phyloP scores from a whole-genome alignment of 2,113 vertebrate genomes.

The Panthera tigris region DNA sequence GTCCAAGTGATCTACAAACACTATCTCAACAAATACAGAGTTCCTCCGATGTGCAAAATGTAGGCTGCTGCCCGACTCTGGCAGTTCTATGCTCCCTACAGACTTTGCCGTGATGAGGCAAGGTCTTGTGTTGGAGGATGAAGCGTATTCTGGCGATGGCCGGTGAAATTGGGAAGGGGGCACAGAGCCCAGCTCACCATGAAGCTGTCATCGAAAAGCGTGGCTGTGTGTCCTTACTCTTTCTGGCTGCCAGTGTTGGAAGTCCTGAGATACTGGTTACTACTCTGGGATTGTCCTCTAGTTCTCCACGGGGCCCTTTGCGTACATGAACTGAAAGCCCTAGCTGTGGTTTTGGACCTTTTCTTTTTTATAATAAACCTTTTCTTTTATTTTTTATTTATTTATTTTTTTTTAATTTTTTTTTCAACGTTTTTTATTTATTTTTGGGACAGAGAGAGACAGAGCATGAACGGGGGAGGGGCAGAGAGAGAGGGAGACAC shows the following conservation, averaged over 20 bases:
- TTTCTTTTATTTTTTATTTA: too few relatives aligned
- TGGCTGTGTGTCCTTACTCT: not conserved
- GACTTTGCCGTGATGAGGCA: not conserved
- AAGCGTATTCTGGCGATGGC: not conserved
- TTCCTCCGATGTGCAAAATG: not conserved
- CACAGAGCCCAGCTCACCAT: not conserved
- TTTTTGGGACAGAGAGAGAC: too few relatives aligned
- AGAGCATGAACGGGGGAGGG: too few relatives aligned
- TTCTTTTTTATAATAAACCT: not conserved
- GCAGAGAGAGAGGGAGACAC: too few relatives aligned
- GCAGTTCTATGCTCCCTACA: not conserved
- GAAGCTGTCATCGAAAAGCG: not conserved
- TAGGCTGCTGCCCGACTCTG: not conserved
- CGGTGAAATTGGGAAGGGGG: not conserved
- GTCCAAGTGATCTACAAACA: not conserved
- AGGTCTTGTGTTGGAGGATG: not conserved
- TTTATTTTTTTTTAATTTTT: too few relatives aligned
- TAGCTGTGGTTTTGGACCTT: not conserved
- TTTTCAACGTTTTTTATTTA: too few relatives aligned
- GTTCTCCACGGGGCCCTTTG: not conserved
- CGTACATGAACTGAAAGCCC: not conserved
- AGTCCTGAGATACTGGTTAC: not conserved
- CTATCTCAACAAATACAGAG: not conserved
- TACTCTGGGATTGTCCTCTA: not conserved
- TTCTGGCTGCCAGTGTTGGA: not conserved